Evolutionary conservation across 2,888 invertebrate species (phyloP), one percentile per base, ranked within the genome.

Genomic region (Antitype chi): DNA sequence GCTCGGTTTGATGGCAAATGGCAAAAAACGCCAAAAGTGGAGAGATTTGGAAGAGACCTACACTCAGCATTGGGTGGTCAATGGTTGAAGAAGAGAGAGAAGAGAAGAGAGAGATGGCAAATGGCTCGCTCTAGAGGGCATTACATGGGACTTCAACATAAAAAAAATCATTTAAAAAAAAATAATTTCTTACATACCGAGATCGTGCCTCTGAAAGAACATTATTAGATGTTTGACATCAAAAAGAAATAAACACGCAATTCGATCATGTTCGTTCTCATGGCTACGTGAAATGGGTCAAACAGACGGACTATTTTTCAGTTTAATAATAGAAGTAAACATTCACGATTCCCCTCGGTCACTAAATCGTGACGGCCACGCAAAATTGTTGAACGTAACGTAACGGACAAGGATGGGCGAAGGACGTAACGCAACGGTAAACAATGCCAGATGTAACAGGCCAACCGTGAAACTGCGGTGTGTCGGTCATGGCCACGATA

Each of bases 401-500:
- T 2, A 38, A 47, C 25, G 43, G 43, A 47, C 43, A 47, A 11
- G 9, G 43, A 47, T 68, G n/a, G 32, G 52, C 77, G 53, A 79
- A 79, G 83, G 83, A 63, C 77, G 52, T 23, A 23, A 52, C 66
- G 80, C 23, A 2, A 20, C 25, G 17, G 55, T 43, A 70, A 60
- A 71, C 60, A 80, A 25, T 11, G 32, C 28, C n/a, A 77, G 52
- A 43, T 32, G 9, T 59, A 64, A 23, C 63, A 32, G 47, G 25
- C 15, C 76, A 73, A 11, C 28, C 66, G 77, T 25, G 60, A 49
- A 62, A 74, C 60, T 15, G 43, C 59, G 25, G 43, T 6, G 55
- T 80, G 72, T 84, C 15, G 80, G 72, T 80, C 79, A 78, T 15
- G 78, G 83, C 15, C 83, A n/a, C 82, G 49, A n/a, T 6, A 52